These are phyloP conservation scores for Lineus longissimus DNA, from an alignment of 1,140 invertebrate genomes.

Conservation along the genomic window DNA sequence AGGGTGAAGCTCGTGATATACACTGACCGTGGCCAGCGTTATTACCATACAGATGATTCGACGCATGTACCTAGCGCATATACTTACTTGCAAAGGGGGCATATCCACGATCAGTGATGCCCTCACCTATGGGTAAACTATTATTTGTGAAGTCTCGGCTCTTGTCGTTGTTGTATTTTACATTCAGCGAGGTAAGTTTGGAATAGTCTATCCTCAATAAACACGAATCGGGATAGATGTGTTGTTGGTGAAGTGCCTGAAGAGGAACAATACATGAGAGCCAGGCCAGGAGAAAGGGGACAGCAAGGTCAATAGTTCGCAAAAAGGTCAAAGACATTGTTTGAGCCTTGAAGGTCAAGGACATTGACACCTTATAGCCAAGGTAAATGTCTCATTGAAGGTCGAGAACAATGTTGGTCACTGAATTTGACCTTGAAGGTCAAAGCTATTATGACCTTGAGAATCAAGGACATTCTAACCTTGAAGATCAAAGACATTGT, in stretches of 20 bases:
- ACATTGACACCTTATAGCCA: too few relatives aligned
- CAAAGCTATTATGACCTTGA: too few relatives aligned
- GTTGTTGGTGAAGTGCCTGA: slow-evolving; percentile 92
- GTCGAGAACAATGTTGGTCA: too few relatives aligned
- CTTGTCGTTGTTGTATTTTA: slow-evolving; percentile 99
- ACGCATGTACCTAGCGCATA: neutral
- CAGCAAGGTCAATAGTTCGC: too few relatives aligned
- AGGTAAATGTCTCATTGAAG: too few relatives aligned
- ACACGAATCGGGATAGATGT: slow-evolving; percentile 98
- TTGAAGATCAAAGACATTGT: neutral
- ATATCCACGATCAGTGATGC: slow-evolving; percentile 41
- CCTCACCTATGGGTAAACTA: slow-evolving; percentile 87
- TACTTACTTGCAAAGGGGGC: neutral
- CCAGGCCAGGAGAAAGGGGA: too few relatives aligned
- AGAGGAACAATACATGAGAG: slow-evolving; percentile 18
- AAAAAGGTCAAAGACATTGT: neutral
- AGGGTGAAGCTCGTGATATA: too few relatives aligned
- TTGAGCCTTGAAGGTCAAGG: neutral
- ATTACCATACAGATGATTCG: too few relatives aligned
- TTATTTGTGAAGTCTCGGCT: slow-evolving; percentile 98
- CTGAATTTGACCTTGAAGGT: too few relatives aligned
- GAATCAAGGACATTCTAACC: too few relatives aligned
- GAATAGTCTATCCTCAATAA: slow-evolving; percentile 99
- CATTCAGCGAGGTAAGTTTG: slow-evolving; percentile 94
- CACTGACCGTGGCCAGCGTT: too few relatives aligned